Evolutionary conservation across 2,888 invertebrate genomes (phyloP), one percentile per base, ranked within the genome.

Genomic region (Sclerodermus sp.): DNA sequence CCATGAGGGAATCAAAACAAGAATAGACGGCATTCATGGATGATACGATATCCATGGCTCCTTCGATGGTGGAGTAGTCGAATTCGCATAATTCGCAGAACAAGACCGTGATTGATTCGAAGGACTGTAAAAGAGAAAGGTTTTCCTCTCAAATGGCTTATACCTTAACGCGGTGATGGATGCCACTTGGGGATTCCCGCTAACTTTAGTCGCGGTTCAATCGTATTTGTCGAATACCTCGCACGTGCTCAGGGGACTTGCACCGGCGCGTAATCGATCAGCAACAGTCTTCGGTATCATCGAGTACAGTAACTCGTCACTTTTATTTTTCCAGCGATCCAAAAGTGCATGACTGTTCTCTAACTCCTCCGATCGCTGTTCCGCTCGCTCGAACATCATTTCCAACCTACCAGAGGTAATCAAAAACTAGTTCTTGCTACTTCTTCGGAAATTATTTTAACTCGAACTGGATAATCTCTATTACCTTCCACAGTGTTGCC

Each of bases 271-370:
- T 64, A 95, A 82, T 55, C 89, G 84, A 68, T 92, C 90, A 0
- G 93, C 94, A 13, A 94, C 88, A 1, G 87, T 86, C 67, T 87
- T 86, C 0, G 95, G 95, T 69, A 95, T 92, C 94, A 95, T 95
- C 1, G 94, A 93, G 71, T 94, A 94, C 0, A 95, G 80, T 3
- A 95, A 81, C 60, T 91, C 90, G 70, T 95, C 93, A 0, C 93
- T 90, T 60, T 89, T 85, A 50, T 87, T 84, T 75, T 93, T 91
- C 92, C 93, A 93, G 30, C 88, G 86, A 70, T 93, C 93, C 13
- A 90, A 80, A 15, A 92, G 80, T 45, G 86, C 82, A 67, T 91
- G 83, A 32, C 89, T 92, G 60, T 87, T 87, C 68, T 91, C 90
- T 52, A 95, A 79, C 51, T 91, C 89, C 47, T 84, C 83, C 32